Conservation (phyloP, 2,113 vertebrate species). For the Plectropomus leopardus region DNA sequence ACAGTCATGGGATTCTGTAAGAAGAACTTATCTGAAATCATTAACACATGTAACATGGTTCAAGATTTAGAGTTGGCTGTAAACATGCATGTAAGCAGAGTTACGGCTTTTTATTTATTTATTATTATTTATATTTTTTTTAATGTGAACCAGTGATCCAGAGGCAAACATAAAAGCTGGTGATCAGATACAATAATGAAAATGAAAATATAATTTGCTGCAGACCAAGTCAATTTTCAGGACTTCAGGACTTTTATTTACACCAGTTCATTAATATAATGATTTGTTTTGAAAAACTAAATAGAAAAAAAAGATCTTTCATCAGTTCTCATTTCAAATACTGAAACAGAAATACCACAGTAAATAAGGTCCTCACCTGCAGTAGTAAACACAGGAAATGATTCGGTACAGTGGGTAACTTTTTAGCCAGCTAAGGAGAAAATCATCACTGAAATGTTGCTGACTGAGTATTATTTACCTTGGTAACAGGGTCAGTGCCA, state of each 20-base stretch:
- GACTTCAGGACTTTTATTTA: not conserved
- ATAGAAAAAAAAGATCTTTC: not conserved
- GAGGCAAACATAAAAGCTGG: not conserved
- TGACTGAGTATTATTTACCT: not conserved
- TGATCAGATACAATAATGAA: not conserved
- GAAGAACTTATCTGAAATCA: not conserved
- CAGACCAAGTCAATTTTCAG: not conserved
- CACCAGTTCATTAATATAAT: not conserved
- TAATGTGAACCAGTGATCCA: not conserved
- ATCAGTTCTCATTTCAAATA: not conserved
- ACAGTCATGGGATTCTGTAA: not conserved
- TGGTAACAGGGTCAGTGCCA: not conserved
- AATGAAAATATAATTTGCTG: not conserved
- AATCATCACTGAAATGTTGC: not conserved
- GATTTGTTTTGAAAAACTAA: not conserved
- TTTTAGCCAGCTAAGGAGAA: slow-evolving; percentile 1
- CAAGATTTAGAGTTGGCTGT: not conserved
- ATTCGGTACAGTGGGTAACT: not conserved
- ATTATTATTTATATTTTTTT: no score
- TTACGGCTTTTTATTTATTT: no score
- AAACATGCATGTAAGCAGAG: not conserved
- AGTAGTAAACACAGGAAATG: not conserved
- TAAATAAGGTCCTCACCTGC: not conserved
- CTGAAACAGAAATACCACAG: not conserved
- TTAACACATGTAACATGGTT: not conserved